A percentile compares a stretch with the other conserved stretches of the same genome.
phyloP scores from a whole-genome alignment of 2,113 vertebrate species.

The Saguinus midas region DNA sequence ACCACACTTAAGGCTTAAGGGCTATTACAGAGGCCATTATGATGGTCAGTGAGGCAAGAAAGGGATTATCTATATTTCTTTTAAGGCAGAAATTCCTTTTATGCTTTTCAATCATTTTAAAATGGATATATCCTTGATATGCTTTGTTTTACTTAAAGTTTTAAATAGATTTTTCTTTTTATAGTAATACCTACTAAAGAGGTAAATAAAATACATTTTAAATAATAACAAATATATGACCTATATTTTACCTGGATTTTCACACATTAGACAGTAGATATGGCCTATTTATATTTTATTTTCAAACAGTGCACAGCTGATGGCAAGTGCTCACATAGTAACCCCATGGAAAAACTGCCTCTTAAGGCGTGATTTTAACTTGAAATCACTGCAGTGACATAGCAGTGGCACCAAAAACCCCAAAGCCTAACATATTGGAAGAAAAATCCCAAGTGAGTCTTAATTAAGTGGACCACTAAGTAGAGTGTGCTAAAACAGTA shows the following conservation, averaged over 20 bases:
- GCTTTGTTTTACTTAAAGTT: background rate
- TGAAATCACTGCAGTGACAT: background rate
- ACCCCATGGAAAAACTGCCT: background rate
- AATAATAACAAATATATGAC: background rate
- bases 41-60: background rate
- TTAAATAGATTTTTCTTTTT: background rate
- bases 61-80: background rate
- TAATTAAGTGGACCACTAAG: background rate
- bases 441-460: background rate
- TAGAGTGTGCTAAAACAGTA: background rate
- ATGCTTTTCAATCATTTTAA: background rate
- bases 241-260: slow-evolving; percentile 2
- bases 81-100: background rate
- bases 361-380: background rate
- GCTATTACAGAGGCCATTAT: background rate
- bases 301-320: background rate
- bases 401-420: background rate
- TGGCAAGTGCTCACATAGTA: background rate
- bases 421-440: background rate
- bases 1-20: background rate
- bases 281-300: background rate
- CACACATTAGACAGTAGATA: background rate
- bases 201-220: background rate
- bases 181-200: background rate
- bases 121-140: background rate